Conservation (phyloP, 2,113 vertebrate species). For the Carlito syrichta region DNA sequence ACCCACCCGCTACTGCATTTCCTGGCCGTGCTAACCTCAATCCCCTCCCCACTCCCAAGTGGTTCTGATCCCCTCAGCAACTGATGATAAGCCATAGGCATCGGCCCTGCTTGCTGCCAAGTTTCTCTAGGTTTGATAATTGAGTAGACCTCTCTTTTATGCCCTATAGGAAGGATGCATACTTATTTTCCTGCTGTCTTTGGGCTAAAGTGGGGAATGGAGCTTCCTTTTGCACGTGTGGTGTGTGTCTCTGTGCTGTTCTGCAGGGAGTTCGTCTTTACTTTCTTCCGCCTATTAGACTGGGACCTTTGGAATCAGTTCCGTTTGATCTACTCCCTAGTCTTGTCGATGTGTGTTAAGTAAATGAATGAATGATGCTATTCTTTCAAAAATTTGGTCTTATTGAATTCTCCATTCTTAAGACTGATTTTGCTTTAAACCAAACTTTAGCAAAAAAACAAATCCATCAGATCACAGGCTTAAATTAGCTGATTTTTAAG, state of each 20-base stretch:
- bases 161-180: not conserved
- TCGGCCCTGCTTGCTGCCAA: not conserved
- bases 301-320: not conserved
- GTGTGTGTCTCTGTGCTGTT: not conserved
- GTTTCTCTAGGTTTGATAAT: not conserved
- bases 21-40: not conserved
- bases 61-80: not conserved
- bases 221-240: not conserved
- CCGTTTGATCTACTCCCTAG: not conserved
- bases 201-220: not conserved
- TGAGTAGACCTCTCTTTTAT: not conserved
- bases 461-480: not conserved
- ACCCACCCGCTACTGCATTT: accelerated
- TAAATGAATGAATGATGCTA: not conserved
- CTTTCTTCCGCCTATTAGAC: not conserved
- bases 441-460: not conserved
- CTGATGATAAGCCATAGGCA: not conserved
- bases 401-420: not conserved
- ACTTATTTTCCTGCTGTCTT: not conserved
- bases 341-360: not conserved
- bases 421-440: not conserved
- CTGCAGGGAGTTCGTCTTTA: not conserved
- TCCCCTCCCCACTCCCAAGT: not conserved
- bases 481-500: slow-evolving; percentile 38
- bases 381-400: not conserved